These are phyloP conservation scores for Actinia tenebrosa DNA, from an alignment of 64 coral and sea anemone genomes.

Conservation along the genomic window DNA sequence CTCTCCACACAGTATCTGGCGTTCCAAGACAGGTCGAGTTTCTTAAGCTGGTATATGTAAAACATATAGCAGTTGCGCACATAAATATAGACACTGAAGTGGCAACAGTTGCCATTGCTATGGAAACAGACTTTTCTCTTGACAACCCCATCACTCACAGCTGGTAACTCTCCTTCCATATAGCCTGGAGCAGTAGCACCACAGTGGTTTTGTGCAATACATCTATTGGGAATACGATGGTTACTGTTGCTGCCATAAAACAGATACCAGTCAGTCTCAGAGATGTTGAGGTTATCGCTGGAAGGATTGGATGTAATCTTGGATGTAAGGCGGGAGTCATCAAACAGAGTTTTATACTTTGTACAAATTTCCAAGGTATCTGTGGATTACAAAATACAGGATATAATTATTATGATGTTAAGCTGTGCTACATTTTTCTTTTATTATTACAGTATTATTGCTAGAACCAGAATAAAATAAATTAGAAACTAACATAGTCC, in stretches of 20 bases:
- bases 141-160: slow-evolving; percentile 30
- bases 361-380: not conserved
- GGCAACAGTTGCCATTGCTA: slow-evolving; percentile 24
- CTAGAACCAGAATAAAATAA: too few relatives aligned
- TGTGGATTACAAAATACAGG: not conserved
- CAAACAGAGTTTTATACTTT: not conserved
- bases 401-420: too few relatives aligned
- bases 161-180: slow-evolving; percentile 27
- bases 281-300: slow-evolving; percentile 14
- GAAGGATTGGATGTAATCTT: not conserved
- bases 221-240: not conserved
- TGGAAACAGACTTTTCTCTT: slow-evolving; percentile 35
- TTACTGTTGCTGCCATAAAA: not conserved
- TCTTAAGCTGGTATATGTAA: slow-evolving; percentile 58
- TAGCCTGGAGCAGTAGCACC: slow-evolving; percentile 30
- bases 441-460: too few relatives aligned
- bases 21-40: slow-evolving; percentile 10
- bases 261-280: not conserved
- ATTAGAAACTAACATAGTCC: too few relatives aligned
- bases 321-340: not conserved
- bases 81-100: not conserved
- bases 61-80: slow-evolving; percentile 57
- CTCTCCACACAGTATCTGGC: slow-evolving; percentile 15
- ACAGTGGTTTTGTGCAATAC: slow-evolving; percentile 16
- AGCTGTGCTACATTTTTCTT: too few relatives aligned